A percentile compares a stretch with the other conserved stretches of the same genome.
These are phyloP conservation scores for Pogoniulus pusillus DNA, from an alignment of 2,797 vertebrate genomes.

Conservation along the genomic window DNA sequence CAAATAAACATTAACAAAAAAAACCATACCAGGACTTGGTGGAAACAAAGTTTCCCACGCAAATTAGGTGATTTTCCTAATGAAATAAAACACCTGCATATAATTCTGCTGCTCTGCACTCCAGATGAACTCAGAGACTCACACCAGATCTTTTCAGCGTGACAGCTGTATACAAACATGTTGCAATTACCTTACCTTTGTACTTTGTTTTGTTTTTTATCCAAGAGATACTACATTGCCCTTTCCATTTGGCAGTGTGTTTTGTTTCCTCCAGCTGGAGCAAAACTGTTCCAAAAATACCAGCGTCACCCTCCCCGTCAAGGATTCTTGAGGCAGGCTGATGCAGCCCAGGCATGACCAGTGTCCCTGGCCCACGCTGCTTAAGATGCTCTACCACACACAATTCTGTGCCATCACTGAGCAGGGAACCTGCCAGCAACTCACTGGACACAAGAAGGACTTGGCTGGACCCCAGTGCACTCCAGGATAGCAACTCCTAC, in stretches of 20 bases:
- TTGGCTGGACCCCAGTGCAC: neutral
- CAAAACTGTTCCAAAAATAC: neutral
- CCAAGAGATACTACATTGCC: neutral
- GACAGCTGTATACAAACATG: neutral
- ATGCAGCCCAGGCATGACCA: neutral
- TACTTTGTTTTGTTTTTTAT: neutral
- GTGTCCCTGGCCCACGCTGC: neutral
- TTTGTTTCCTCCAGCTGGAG: neutral
- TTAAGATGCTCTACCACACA: neutral
- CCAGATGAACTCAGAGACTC: neutral
- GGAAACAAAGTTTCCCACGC: neutral
- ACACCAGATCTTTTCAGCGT: neutral
- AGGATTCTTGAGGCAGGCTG: neutral
- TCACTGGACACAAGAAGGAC: neutral
- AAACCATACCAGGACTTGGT: neutral
- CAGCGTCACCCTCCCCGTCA: neutral
- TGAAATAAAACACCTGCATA: neutral
- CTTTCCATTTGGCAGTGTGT: neutral
- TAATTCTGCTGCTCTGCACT: neutral
- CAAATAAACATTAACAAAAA: neutral
- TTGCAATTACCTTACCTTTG: neutral
- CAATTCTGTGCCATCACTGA: neutral
- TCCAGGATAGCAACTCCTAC: neutral
- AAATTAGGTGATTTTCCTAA: conserved; percentile 6
- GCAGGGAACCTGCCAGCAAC: conserved; percentile 4